phyloP scores from a whole-genome alignment of 2,888 invertebrate genomes.

The Periphyllus acericola region DNA sequence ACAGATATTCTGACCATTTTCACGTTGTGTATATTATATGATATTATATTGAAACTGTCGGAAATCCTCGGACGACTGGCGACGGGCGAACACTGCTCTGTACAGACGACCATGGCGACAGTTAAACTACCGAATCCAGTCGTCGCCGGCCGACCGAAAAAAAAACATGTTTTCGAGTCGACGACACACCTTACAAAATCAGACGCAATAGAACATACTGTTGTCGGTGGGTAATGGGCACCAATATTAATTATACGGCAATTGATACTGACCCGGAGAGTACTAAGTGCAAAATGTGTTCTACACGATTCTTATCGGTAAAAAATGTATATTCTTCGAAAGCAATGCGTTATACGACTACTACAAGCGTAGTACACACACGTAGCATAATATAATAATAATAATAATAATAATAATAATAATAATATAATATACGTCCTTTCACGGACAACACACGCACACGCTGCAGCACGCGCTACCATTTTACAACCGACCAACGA shows the following conservation, averaged over 20 bases:
- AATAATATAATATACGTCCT: neutral
- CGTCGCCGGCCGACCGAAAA: neutral
- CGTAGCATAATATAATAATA: too few relatives aligned
- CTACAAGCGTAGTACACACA: too few relatives aligned
- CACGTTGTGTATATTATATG: neutral
- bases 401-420: neutral
- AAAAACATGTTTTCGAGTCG: slow-evolving; percentile 1
- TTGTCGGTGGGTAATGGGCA: neutral
- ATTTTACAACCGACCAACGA: neutral
- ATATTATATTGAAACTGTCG: neutral
- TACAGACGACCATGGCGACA: neutral
- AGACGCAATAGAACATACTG: neutral
- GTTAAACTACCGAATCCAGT: neutral
- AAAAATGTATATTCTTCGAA: neutral
- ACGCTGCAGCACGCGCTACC: neutral
- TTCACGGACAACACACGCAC: neutral
- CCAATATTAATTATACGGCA: neutral
- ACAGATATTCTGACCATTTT: neutral
- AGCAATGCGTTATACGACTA: neutral
- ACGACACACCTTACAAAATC: neutral
- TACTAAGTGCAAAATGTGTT: neutral
- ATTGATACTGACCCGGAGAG: neutral
- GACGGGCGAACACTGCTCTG: too few relatives aligned
- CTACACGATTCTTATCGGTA: neutral
- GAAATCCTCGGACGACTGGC: neutral